Evolutionary conservation across 2,797 vertebrate genomes (phyloP).

Genomic region (Halcyon leucocephala): DNA sequence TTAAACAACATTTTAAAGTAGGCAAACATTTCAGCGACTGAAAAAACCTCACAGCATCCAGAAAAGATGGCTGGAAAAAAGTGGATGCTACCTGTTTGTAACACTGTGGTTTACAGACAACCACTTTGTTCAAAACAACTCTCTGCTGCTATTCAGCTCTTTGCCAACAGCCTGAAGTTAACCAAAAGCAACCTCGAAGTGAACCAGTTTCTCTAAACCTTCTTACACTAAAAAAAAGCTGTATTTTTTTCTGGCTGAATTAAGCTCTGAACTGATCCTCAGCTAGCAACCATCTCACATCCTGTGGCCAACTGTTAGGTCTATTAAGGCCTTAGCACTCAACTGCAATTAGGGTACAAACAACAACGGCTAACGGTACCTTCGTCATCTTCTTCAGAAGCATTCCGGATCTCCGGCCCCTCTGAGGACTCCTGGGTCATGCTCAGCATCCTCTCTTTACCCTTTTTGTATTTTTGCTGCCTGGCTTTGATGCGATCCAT

Average conservation of each 20-base stretch:
- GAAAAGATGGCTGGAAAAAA: not conserved
- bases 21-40: not conserved
- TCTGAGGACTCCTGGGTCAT: slow-evolving; percentile 91
- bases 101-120: not conserved
- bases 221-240: not conserved
- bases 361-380: slow-evolving; percentile 72
- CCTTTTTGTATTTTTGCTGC: slow-evolving; percentile 98
- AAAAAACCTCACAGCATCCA: not conserved
- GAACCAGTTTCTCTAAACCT: not conserved
- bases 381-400: slow-evolving; percentile 87
- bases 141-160: not conserved
- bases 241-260: not conserved
- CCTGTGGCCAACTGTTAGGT: not conserved
- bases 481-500: slow-evolving; percentile 99
- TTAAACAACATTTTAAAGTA: not conserved
- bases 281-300: not conserved
- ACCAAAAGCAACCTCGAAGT: not conserved
- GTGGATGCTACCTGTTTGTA: not conserved
- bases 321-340: not conserved
- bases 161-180: not conserved
- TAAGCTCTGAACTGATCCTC: not conserved
- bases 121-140: not conserved
- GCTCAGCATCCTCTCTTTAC: slow-evolving; percentile 97
- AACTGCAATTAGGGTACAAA: not conserved
- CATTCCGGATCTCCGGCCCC: slow-evolving; percentile 82